Conservation (phyloP, 30 jellyfish, hydroid and myxozoan species). For the Catostylus mosaicus region DNA sequence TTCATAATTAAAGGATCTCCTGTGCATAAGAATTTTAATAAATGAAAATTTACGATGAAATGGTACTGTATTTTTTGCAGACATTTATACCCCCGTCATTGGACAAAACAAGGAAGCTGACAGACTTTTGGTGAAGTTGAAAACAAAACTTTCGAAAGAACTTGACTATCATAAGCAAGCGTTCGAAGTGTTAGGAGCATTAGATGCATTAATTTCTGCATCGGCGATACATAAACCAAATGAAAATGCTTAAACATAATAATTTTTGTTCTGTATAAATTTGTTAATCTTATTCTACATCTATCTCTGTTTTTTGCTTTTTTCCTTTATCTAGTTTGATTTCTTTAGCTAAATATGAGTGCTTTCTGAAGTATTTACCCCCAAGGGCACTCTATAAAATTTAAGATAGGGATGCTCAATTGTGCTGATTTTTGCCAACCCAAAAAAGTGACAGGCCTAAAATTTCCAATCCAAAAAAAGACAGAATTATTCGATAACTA, state of each 20-base stretch:
- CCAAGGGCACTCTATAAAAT: too few species aligned
- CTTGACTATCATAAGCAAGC: conserved; percentile 50
- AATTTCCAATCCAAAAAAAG: too few species aligned
- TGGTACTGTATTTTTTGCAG: conserved; percentile 33
- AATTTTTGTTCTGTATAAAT: too few species aligned
- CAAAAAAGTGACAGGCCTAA: too few species aligned
- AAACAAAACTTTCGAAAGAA: conserved; percentile 31
- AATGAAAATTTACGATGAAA: background rate
- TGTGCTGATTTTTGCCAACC: too few species aligned
- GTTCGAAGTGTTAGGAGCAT: conserved; percentile 63
- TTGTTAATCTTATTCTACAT: too few species aligned
- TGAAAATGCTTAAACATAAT: background rate
- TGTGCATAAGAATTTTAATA: background rate
- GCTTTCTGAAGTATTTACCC: too few species aligned
- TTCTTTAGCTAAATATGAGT: too few species aligned
- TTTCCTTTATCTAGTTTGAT: too few species aligned
- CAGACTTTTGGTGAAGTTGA: conserved; percentile 21
- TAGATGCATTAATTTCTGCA: conserved; percentile 61
- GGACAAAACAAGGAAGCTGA: conserved; percentile 55
- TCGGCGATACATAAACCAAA: conserved; percentile 37
- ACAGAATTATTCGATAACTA: too few species aligned
- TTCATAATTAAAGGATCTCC: background rate
- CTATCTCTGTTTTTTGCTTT: too few species aligned
- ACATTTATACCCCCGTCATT: conserved; percentile 73
- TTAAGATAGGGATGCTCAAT: too few species aligned